Percentiles rank a stretch among this genome's conserved stretches.
These are phyloP conservation scores for Acrocephalus kingi DNA, from an alignment of 2,113 vertebrate species.

Conservation along the genomic window DNA sequence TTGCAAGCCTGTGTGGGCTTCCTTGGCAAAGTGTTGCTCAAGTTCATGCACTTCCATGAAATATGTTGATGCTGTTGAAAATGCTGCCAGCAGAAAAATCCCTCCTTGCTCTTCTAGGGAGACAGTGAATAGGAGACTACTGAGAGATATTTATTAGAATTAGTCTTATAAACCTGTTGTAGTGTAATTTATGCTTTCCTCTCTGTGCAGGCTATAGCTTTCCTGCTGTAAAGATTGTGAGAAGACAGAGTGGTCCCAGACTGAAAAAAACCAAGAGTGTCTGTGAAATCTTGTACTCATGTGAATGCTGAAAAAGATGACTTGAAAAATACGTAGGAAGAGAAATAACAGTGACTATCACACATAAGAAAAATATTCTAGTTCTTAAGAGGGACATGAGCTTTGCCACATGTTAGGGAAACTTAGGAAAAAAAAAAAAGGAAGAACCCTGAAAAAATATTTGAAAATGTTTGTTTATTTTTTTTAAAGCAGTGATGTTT, in stretches of 20 bases:
- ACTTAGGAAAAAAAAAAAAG: neutral
- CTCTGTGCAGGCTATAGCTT: neutral
- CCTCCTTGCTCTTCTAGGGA: neutral
- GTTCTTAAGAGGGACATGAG: constrained; percentile 26
- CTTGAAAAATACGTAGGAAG: constrained; percentile 8
- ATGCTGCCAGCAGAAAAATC: constrained; percentile 4
- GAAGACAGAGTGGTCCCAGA: neutral
- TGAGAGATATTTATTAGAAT: constrained; percentile 38
- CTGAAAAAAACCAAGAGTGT: neutral
- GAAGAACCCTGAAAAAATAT: neutral
- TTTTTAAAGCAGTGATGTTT: neutral
- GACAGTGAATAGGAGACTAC: neutral
- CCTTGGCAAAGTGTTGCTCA: neutral
- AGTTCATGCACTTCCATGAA: neutral
- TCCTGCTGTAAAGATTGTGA: constrained; percentile 6
- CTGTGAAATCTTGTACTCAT: constrained; percentile 7
- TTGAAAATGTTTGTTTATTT: neutral
- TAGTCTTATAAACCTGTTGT: constrained; percentile 56
- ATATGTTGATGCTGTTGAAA: neutral
- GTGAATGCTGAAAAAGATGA: neutral
- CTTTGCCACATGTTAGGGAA: constrained; percentile 5
- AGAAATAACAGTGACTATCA: constrained; percentile 4
- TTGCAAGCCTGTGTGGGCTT: neutral
- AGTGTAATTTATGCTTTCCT: constrained; percentile 34
- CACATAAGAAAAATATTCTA: neutral